A percentile compares a stretch with the other conserved stretches of the same genome.
phyloP scores from a whole-genome alignment of 2,888 invertebrate genomes.

The Gymnoscelis rufifasciata region DNA sequence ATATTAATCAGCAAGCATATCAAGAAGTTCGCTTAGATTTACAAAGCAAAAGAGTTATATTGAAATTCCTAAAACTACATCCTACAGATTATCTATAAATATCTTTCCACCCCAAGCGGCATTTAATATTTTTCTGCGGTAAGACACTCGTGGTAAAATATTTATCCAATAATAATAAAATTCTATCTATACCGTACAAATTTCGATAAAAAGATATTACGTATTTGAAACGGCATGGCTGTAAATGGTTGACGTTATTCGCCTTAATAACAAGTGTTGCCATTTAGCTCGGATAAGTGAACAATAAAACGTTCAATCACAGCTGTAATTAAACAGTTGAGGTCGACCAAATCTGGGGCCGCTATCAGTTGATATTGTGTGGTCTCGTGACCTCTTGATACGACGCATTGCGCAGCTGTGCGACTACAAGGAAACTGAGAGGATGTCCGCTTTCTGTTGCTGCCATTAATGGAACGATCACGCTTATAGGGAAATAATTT shows the following conservation, averaged over 20 bases:
- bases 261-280: conserved; percentile 12
- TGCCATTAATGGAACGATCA: conserved; percentile 11
- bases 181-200: neutral
- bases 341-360: conserved; percentile 38
- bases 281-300: conserved; percentile 11
- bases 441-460: conserved; percentile 21
- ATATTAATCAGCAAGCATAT: too few species aligned
- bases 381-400: conserved; percentile 48
- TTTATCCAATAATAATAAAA: too few species aligned
- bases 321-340: conserved; percentile 23
- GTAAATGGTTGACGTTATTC: conserved; percentile 20
- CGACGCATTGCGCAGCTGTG: conserved; percentile 54
- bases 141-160: too few species aligned
- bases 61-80: too few species aligned
- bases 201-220: conserved; percentile 4
- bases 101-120: too few species aligned
- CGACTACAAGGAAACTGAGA: conserved; percentile 16
- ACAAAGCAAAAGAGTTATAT: too few species aligned
- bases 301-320: conserved; percentile 22
- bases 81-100: too few species aligned
- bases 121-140: too few species aligned
- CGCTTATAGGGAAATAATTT: neutral
- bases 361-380: conserved; percentile 41
- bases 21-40: too few species aligned
- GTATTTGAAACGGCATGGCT: conserved; percentile 10